Percentiles rank a stretch among this genome's conserved stretches.
These are phyloP conservation scores for Epinephelus malabaricus DNA, from an alignment of 2,797 vertebrate genomes.

Conservation along the genomic window DNA sequence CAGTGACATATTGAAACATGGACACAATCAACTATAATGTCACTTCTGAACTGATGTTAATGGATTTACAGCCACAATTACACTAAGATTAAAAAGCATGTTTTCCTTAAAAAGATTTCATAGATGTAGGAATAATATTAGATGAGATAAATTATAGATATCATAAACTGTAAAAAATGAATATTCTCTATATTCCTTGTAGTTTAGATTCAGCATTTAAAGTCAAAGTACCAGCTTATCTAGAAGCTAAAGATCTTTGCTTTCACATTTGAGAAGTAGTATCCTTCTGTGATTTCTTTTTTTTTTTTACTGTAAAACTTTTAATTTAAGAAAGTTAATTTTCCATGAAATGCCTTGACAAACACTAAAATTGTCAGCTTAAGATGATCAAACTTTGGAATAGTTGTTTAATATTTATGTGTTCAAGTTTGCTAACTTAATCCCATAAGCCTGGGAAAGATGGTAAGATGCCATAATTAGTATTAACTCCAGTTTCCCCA, in stretches of 20 bases:
- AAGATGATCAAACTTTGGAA: not conserved
- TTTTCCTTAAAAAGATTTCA: not conserved
- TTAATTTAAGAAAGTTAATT: not conserved
- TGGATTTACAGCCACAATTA: not conserved
- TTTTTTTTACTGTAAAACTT: not conserved
- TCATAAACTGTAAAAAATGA: not conserved
- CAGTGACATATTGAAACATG: conserved; percentile 42
- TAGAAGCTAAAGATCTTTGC: not conserved
- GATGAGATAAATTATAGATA: not conserved
- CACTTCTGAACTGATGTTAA: conserved; percentile 13
- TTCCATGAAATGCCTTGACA: not conserved
- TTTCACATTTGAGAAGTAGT: no score
- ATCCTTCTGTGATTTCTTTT: not conserved
- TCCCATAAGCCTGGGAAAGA: not conserved
- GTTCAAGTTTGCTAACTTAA: conserved; percentile 2
- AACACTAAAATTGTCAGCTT: no score
- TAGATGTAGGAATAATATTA: not conserved
- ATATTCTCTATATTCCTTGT: not conserved
- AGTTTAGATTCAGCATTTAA: conserved; percentile 3
- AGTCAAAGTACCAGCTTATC: conserved; percentile 7
- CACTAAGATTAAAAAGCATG: not conserved
- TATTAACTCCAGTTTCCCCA: not conserved
- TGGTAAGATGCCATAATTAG: not conserved
- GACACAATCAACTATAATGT: conserved; percentile 26
- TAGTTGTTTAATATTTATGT: not conserved